Base-by-base conservation (phyloP, 2,888 invertebrate genomes). In the Scaptodrosophila latifasciaeformis region DNA sequence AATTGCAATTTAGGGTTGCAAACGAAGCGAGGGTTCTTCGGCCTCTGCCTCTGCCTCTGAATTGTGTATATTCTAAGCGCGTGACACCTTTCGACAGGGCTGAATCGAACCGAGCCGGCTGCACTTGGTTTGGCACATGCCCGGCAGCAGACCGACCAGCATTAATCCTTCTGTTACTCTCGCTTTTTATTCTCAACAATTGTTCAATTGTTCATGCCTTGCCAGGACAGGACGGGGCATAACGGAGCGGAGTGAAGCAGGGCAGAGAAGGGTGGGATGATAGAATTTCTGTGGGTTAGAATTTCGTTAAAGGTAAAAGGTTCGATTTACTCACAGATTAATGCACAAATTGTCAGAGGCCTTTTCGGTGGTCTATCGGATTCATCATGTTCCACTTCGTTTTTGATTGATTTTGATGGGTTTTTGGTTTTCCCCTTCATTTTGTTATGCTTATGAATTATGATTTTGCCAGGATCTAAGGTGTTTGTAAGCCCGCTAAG, bases 1-100 rank as follows among this genome's bases (percentile, higher is more conserved):
- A 60, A 78, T 75, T 78, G 79, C 79, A 77, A 81, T 81, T 77
- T 76, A 66, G 79, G 79, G 79, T 79, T 80, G 79, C 67, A 69
- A 65, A 65, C 39, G 43, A 67, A 59, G 59, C 61, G 57, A 54
- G 58, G 65, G 62, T 59, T 63, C 65, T 52, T 55, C 54, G 57
- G 52, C 57, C 62, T 64, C 81, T 81, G 81, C 78, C 78, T 78
- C 81, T 66, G 21, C 57, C 29, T 43, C 37, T n/a, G n/a, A n/a
- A n/a, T n/a, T n/a, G n/a, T n/a, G n/a, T n/a, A n/a, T n/a, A 37
- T 24, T 35, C 35, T 3, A 3, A 13, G 7, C 4, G 2, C 2
- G 18, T 35, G 45, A 15, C 19, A 45, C 24, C 24, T 24, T 24
- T 39, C 17, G 9, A 12, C 18, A 1, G 10, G 21, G 31, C 46